These are phyloP conservation scores for Platycheirus albimanus DNA, from an alignment of 2,888 invertebrate species.

Conservation along the genomic window DNA sequence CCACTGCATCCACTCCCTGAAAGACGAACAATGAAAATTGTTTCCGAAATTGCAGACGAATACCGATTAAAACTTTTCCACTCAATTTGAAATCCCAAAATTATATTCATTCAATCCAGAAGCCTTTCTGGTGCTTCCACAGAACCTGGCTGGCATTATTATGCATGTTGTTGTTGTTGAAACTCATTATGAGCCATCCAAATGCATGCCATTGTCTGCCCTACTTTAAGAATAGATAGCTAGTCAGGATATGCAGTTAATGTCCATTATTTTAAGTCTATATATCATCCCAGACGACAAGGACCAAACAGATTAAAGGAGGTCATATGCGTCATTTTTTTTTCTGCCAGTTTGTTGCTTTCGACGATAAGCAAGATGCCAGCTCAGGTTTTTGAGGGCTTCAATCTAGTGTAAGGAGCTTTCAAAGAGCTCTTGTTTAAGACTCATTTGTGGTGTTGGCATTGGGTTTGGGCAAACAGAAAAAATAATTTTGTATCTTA, in stretches of 20 bases:
- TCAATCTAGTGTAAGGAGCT: conserved; percentile 20
- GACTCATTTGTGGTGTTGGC: conserved; percentile 20
- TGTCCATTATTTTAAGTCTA: conserved; percentile 67
- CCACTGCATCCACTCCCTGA: conserved; percentile 2
- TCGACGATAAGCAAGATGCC: conserved; percentile 68
- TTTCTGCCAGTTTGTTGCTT: conserved; percentile 17
- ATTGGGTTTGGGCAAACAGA: not conserved
- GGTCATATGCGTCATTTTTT: conserved; percentile 61
- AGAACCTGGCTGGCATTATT: conserved; percentile 21
- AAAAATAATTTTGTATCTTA: conserved; percentile 58
- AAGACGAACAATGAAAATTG: conserved; percentile 31
- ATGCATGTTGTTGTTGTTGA: conserved; percentile 50
- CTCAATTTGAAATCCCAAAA: conserved; percentile 62
- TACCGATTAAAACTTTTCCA: conserved; percentile 66
- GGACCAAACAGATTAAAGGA: conserved; percentile 53
- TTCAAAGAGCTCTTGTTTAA: conserved; percentile 58
- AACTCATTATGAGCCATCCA: conserved; percentile 55
- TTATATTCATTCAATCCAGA: conserved; percentile 47
- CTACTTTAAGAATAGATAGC: conserved; percentile 38
- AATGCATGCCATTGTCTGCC: conserved; percentile 55
- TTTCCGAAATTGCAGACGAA: not conserved
- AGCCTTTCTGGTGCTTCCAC: not conserved
- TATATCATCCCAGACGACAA: conserved; percentile 62
- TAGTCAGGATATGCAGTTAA: conserved; percentile 59
- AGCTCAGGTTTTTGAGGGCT: conserved; percentile 21